Conservation (phyloP, 2,888 invertebrate genomes). For the Eucriotettix oculatus region DNA sequence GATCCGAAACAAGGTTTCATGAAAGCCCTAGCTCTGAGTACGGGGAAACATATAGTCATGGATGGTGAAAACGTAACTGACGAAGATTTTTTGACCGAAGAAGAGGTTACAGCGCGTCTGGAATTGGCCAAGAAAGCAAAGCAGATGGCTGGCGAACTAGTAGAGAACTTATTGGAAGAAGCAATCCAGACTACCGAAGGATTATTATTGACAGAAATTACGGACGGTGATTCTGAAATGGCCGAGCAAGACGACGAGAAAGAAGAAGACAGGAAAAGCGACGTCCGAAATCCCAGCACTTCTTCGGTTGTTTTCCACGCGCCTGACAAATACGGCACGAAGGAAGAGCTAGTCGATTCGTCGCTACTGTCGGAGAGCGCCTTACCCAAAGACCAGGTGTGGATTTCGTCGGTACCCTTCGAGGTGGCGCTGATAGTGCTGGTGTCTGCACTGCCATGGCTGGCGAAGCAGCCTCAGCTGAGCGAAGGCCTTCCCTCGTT, state of each 20-base stretch:
- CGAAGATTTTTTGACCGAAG: background rate
- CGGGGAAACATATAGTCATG: constrained; percentile 27
- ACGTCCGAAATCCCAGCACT: background rate
- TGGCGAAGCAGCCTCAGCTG: background rate
- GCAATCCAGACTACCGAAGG: background rate
- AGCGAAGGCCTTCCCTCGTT: background rate
- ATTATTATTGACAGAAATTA: background rate
- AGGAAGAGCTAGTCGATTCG: too few species aligned
- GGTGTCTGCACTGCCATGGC: background rate
- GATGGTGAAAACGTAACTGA: background rate
- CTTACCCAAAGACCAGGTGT: background rate
- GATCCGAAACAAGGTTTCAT: constrained; percentile 37
- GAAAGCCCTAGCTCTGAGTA: constrained; percentile 36
- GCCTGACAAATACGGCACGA: too few species aligned
- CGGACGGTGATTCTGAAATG: background rate
- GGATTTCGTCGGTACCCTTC: background rate
- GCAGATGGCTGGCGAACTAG: background rate
- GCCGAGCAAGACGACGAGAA: background rate
- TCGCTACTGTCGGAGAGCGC: background rate
- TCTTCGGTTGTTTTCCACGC: background rate
- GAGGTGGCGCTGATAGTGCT: background rate
- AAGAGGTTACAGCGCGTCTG: background rate
- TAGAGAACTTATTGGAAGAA: background rate
- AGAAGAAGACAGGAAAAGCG: background rate
- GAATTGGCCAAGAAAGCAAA: background rate